A percentile compares a stretch with the other conserved stretches of the same genome.
Conservation (phyloP, 53 echinoderm and acorn worm species). For the Apostichopus leukothele region DNA sequence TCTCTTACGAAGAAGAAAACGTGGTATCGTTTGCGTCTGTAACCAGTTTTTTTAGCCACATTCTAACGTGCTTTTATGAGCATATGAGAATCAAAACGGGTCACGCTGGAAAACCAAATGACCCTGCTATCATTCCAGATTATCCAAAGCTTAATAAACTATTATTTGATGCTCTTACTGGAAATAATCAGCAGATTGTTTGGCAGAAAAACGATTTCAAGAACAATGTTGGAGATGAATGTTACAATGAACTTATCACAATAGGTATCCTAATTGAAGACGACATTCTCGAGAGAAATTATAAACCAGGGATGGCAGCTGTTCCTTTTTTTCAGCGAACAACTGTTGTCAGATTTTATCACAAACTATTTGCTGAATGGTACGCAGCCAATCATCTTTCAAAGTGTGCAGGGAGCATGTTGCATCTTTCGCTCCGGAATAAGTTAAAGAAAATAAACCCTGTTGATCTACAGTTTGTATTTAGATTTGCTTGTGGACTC, state of each 20-base stretch:
- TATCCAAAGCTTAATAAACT: background rate
- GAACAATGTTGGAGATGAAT: background rate
- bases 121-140: too few species aligned
- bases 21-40: background rate
- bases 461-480: background rate
- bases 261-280: constrained; percentile 4
- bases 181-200: background rate
- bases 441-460: background rate
- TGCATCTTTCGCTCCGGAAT: background rate
- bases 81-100: background rate
- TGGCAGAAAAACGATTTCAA: background rate
- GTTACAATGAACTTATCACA: background rate
- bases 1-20: background rate
- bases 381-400: constrained; percentile 10
- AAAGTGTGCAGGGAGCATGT: background rate
- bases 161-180: background rate
- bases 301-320: background rate
- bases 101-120: background rate
- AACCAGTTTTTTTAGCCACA: background rate
- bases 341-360: background rate
- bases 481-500: background rate
- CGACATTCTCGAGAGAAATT: background rate
- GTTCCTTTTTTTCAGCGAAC: background rate
- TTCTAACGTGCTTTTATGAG: background rate
- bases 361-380: constrained; percentile 29